Evolutionary conservation across 2,797 vertebrate species (phyloP).

Genomic region (Leptatherina wallacei): DNA sequence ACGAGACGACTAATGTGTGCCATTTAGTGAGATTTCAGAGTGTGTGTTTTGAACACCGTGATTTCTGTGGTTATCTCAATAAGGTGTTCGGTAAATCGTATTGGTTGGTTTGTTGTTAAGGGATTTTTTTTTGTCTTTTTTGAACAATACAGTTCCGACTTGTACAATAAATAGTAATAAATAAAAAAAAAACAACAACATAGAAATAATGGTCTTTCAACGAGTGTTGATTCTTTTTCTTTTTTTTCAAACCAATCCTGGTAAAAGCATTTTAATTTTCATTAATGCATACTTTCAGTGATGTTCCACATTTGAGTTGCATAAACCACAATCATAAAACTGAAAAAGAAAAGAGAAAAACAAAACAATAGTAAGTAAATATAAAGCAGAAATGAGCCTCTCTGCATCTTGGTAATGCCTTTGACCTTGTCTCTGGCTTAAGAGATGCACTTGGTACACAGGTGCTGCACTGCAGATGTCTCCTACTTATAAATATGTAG

Average conservation of each 20-base stretch:
- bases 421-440: slow-evolving; percentile 34
- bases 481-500: slow-evolving; percentile 63
- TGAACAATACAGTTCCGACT: slow-evolving; percentile 77
- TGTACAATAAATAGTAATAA: slow-evolving; percentile 81
- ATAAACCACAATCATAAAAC: slow-evolving; percentile 14
- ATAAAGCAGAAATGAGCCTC: slow-evolving; percentile 11
- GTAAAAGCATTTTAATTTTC: slow-evolving; percentile 35
- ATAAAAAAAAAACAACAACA: slow-evolving; percentile 65
- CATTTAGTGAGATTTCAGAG: slow-evolving; percentile 65
- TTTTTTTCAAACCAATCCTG: slow-evolving; percentile 29
- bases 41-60: slow-evolving; percentile 77
- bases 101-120: slow-evolving; percentile 79
- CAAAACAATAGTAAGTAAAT: neutral
- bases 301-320: slow-evolving; percentile 27
- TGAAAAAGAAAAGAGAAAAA: slow-evolving; percentile 6
- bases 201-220: slow-evolving; percentile 70
- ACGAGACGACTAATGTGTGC: slow-evolving; percentile 67
- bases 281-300: slow-evolving; percentile 24
- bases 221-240: slow-evolving; percentile 72
- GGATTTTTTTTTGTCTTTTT: slow-evolving; percentile 79
- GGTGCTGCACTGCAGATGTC: slow-evolving; percentile 57
- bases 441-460: slow-evolving; percentile 34
- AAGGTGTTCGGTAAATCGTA: slow-evolving; percentile 78
- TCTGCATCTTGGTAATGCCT: slow-evolving; percentile 16
- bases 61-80: slow-evolving; percentile 77